A percentile compares a stretch with the other conserved stretches of the same genome.
These are phyloP conservation scores for Perizoma flavofasciatum DNA, from an alignment of 2,888 invertebrate genomes.

Conservation along the genomic window DNA sequence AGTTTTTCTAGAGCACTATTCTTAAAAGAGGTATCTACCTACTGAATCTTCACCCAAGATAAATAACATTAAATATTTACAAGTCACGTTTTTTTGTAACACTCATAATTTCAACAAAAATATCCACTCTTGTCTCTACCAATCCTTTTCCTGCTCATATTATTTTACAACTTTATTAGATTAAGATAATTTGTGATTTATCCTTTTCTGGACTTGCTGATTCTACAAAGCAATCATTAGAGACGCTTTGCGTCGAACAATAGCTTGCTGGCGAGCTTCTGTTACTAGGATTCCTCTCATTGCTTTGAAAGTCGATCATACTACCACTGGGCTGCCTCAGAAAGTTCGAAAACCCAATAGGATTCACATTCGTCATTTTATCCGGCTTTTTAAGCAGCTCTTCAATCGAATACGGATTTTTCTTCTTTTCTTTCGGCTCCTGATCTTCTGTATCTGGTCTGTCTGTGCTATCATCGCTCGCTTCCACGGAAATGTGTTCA, in stretches of 20 bases:
- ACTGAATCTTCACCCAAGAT: too few relatives aligned
- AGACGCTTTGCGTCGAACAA: conserved; percentile 72
- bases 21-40: too few relatives aligned
- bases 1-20: too few relatives aligned
- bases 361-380: conserved; percentile 76
- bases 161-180: too few relatives aligned
- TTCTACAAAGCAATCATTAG: conserved; percentile 73
- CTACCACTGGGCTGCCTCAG: conserved; percentile 85
- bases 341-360: conserved; percentile 70
- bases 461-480: conserved; percentile 85
- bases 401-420: conserved; percentile 94
- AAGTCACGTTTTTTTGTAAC: too few relatives aligned
- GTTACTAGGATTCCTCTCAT: conserved; percentile 63
- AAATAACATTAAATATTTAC: too few relatives aligned
- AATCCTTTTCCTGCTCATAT: too few relatives aligned
- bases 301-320: conserved; percentile 76
- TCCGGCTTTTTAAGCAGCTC: conserved; percentile 92
- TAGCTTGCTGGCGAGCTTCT: conserved; percentile 77
- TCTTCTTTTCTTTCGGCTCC: conserved; percentile 81
- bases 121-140: too few relatives aligned
- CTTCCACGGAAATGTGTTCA: conserved; percentile 81
- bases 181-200: conserved; percentile 35
- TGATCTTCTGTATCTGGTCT: conserved; percentile 75
- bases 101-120: too few relatives aligned
- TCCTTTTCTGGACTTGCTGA: conserved; percentile 70